Conservation (phyloP, 2,888 invertebrate genomes). For the Xylota sylvarum region DNA sequence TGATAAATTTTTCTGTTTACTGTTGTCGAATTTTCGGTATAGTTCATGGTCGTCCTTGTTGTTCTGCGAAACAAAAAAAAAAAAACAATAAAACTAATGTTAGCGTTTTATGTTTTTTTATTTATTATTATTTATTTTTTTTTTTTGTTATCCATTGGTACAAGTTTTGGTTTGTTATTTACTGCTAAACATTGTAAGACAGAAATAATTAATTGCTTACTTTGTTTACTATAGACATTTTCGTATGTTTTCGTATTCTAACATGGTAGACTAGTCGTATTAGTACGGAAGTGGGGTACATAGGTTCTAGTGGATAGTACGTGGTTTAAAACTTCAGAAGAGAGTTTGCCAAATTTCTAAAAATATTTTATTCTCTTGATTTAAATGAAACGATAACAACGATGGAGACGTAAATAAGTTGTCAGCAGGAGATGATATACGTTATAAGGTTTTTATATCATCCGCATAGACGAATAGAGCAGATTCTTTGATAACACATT, state of each 20-base stretch:
- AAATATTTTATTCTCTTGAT: no score
- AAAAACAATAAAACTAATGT: no score
- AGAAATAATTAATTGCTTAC: conserved; percentile 21
- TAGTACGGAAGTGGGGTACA: not conserved
- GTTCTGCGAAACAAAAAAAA: not conserved
- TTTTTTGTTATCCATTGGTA: conserved; percentile 6
- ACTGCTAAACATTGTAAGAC: conserved; percentile 14
- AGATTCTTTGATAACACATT: no score
- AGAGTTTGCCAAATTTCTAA: no score
- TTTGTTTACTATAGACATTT: conserved; percentile 21
- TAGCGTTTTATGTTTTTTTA: no score
- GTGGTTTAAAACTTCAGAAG: no score
- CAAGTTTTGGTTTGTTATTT: conserved; percentile 27
- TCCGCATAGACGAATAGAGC: no score
- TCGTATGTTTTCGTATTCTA: not conserved
- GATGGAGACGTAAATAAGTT: no score
- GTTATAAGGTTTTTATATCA: no score
- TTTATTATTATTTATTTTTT: not conserved
- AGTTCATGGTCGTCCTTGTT: conserved; percentile 41
- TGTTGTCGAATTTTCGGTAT: not conserved
- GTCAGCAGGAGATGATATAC: no score
- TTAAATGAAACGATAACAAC: no score
- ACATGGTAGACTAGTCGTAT: not conserved
- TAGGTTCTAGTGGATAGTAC: no score
- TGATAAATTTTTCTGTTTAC: conserved; percentile 16